A percentile compares a stretch with the other conserved stretches of the same genome.
Conservation (phyloP, 2,797 vertebrate species). For the Tauraco hartlaubi region DNA sequence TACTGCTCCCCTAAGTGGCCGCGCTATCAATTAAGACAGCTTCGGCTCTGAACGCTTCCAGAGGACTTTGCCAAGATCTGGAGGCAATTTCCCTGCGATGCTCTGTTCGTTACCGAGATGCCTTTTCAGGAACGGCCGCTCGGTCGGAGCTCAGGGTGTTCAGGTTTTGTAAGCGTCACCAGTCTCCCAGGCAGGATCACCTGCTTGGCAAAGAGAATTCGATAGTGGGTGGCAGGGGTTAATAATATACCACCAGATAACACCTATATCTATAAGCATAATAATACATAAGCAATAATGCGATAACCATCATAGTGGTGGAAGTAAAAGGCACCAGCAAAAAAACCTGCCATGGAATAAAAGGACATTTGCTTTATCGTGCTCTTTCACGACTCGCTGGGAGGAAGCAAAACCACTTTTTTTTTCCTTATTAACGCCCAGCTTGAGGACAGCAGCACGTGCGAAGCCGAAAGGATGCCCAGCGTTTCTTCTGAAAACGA, state of each 20-base stretch:
- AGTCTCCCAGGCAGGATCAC: not conserved
- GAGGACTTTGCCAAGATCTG: not conserved
- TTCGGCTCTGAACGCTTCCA: slow-evolving; percentile 10
- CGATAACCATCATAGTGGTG: not conserved
- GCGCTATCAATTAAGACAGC: slow-evolving; percentile 75
- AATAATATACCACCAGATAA: not conserved
- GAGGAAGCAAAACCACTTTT: not conserved
- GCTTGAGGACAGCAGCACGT: not conserved
- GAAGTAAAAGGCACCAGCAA: not conserved
- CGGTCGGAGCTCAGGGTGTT: not conserved
- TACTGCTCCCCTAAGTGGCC: slow-evolving; percentile 79
- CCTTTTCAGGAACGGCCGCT: fast-evolving
- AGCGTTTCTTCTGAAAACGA: not conserved
- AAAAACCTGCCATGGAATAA: not conserved
- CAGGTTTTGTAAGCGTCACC: not conserved
- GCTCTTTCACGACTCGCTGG: not conserved
- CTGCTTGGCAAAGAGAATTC: not conserved
- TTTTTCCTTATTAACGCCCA: not conserved
- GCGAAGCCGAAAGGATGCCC: not conserved
- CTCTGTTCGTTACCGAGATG: not conserved
- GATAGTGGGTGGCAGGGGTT: not conserved
- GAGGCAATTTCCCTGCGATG: not conserved
- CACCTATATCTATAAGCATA: too few species aligned
- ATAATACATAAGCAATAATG: not conserved
- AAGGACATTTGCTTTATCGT: not conserved